phyloP scores from a whole-genome alignment of 2,888 invertebrate genomes.

The Xylocampa areola region DNA sequence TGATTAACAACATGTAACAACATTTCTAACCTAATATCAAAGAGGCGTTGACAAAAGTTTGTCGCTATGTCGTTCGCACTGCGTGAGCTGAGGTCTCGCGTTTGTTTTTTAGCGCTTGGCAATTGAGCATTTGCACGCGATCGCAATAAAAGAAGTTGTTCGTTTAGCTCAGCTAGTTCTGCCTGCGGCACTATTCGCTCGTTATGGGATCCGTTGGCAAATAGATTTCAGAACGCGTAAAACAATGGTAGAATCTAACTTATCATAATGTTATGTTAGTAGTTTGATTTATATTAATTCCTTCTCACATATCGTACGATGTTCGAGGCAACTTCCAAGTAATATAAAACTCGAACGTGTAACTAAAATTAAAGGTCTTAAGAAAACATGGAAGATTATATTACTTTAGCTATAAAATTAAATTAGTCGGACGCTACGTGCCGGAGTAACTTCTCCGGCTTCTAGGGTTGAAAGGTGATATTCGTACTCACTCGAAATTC shows the following conservation, averaged over 20 bases:
- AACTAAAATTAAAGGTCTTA: conserved; percentile 37
- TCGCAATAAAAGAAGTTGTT: conserved; percentile 56
- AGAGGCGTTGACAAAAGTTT: conserved; percentile 32
- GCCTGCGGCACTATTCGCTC: conserved; percentile 27
- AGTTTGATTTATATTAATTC: neutral
- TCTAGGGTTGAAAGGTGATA: conserved; percentile 48
- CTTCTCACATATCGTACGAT: neutral
- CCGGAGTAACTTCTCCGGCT: conserved; percentile 39
- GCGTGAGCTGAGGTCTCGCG: conserved; percentile 28
- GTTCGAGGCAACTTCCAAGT: conserved; percentile 3
- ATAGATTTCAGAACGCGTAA: conserved; percentile 34
- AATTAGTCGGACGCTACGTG: conserved; percentile 51
- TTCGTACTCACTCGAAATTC: conserved; percentile 38
- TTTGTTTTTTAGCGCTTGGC: conserved; percentile 54
- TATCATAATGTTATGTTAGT: conserved; percentile 8
- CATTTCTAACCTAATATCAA: conserved; percentile 28
- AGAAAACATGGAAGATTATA: conserved; percentile 47
- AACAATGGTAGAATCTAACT: conserved; percentile 33
- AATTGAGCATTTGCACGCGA: conserved; percentile 57
- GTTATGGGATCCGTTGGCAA: conserved; percentile 33
- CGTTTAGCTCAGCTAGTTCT: conserved; percentile 47
- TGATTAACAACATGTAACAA: conserved; percentile 26
- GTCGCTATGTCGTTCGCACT: conserved; percentile 30
- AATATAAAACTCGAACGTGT: conserved; percentile 29
- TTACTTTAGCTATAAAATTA: conserved; percentile 47